phyloP scores from a whole-genome alignment of 2,797 vertebrate genomes.

The Acrocephalus scirpaceus region DNA sequence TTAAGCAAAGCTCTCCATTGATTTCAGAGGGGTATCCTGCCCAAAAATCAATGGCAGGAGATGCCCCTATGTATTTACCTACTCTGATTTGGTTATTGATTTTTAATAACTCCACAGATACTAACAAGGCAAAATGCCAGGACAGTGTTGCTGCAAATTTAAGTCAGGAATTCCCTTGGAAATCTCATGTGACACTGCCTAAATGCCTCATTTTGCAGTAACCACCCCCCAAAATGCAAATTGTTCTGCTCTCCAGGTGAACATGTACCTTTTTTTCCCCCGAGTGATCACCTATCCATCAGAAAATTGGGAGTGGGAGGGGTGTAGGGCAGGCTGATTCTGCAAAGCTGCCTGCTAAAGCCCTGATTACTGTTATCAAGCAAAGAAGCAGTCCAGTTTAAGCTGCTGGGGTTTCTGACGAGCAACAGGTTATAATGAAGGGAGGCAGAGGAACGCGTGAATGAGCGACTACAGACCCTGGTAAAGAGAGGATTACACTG shows the following conservation, averaged over 20 bases:
- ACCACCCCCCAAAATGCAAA: not conserved
- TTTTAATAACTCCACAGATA: slow-evolving; percentile 30
- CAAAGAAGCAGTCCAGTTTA: slow-evolving; percentile 53
- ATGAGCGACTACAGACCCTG: slow-evolving; percentile 31
- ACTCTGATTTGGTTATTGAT: slow-evolving; percentile 4
- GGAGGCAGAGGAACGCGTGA: slow-evolving; percentile 14
- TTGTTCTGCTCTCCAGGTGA: not conserved
- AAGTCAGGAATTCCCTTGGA: not conserved
- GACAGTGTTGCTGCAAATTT: not conserved
- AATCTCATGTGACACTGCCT: not conserved
- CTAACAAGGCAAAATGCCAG: not conserved
- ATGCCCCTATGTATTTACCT: not conserved
- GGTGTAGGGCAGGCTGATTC: not conserved
- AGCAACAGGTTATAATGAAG: slow-evolving; percentile 63
- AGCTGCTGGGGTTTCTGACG: slow-evolving; percentile 52
- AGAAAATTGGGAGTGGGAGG: slow-evolving; percentile 31
- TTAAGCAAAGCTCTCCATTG: slow-evolving; percentile 17
- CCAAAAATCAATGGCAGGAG: slow-evolving; percentile 16
- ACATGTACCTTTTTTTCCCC: not conserved
- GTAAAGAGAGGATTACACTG: slow-evolving; percentile 59
- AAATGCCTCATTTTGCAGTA: not conserved
- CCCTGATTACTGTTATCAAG: slow-evolving; percentile 65
- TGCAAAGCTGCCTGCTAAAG: slow-evolving; percentile 52
- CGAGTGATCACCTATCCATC: not conserved
- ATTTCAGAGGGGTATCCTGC: slow-evolving; percentile 3